Conservation (phyloP, 2,888 invertebrate genomes). For the Flexamia atlantica region DNA sequence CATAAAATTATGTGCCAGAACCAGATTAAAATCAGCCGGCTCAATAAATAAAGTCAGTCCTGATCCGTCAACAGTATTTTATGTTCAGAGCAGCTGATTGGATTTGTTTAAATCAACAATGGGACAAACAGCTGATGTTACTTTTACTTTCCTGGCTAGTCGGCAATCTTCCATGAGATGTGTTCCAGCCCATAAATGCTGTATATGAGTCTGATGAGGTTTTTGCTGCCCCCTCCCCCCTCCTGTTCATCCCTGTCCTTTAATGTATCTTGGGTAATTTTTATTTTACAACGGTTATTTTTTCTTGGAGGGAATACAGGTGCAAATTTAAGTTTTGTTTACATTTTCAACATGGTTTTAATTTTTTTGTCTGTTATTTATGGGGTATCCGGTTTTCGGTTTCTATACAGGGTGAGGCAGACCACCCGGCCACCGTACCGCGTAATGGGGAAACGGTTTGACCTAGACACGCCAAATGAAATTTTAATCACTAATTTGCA, state of each 20-base stretch:
- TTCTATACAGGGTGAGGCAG: too few species aligned
- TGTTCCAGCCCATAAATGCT: slow-evolving; percentile 23
- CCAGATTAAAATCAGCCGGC: slow-evolving; percentile 9
- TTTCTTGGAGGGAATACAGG: neutral
- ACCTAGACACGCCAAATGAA: too few species aligned
- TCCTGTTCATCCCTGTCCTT: neutral
- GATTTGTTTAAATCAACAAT: slow-evolving; percentile 41
- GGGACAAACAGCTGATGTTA: slow-evolving; percentile 32
- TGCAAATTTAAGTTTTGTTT: neutral
- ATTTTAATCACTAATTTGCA: too few species aligned
- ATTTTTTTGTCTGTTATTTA: too few species aligned
- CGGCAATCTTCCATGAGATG: slow-evolving; percentile 27
- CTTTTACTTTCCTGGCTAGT: slow-evolving; percentile 26
- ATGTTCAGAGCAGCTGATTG: slow-evolving; percentile 27
- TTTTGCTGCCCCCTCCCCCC: neutral
- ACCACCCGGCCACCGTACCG: too few species aligned
- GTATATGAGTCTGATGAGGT: slow-evolving; percentile 10
- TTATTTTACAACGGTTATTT: neutral
- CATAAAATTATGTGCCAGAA: slow-evolving; percentile 3
- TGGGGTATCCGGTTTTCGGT: too few species aligned
- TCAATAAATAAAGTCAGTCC: slow-evolving; percentile 13
- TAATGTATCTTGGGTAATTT: neutral
- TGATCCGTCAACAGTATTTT: slow-evolving; percentile 28
- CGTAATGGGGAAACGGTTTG: too few species aligned
- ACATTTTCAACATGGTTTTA: too few species aligned